Evolutionary conservation across 2,888 invertebrate species (phyloP).

Genomic region (Augiades crinisus): DNA sequence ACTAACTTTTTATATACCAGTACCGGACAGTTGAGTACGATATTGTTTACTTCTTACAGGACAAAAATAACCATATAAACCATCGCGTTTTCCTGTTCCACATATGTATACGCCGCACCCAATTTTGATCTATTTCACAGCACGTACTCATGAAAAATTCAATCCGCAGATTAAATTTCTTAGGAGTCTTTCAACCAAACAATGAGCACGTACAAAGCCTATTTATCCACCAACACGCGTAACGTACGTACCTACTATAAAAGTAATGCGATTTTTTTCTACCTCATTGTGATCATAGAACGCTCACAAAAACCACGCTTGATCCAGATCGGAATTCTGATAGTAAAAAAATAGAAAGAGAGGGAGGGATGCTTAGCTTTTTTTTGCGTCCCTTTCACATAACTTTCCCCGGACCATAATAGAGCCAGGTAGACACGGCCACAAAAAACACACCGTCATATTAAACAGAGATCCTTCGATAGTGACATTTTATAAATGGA

Average conservation of each 20-base stretch:
- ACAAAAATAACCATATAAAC: background rate
- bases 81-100: background rate
- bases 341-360: constrained; percentile 52
- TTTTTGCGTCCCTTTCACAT: constrained; percentile 69
- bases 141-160: constrained; percentile 31
- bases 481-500: constrained; percentile 56
- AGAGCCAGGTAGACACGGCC: constrained; percentile 61
- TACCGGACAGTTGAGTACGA: too few relatives aligned
- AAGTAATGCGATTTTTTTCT: constrained; percentile 52
- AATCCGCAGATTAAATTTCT: constrained; percentile 40
- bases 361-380: constrained; percentile 62
- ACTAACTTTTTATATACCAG: too few relatives aligned
- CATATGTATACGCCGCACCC: background rate
- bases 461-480: constrained; percentile 53
- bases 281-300: constrained; percentile 47
- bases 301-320: constrained; percentile 59
- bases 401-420: constrained; percentile 72
- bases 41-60: background rate
- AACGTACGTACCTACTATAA: constrained; percentile 57
- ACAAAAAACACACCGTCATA: constrained; percentile 51
- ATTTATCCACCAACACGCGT: constrained; percentile 56
- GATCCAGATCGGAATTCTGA: constrained; percentile 68
- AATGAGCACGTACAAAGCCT: constrained; percentile 48
- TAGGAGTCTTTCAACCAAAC: constrained; percentile 43
- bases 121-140: background rate